These are phyloP conservation scores for Ctenochaetus hawaiiensis DNA, from an alignment of 2,797 vertebrate species.

Conservation along the genomic window DNA sequence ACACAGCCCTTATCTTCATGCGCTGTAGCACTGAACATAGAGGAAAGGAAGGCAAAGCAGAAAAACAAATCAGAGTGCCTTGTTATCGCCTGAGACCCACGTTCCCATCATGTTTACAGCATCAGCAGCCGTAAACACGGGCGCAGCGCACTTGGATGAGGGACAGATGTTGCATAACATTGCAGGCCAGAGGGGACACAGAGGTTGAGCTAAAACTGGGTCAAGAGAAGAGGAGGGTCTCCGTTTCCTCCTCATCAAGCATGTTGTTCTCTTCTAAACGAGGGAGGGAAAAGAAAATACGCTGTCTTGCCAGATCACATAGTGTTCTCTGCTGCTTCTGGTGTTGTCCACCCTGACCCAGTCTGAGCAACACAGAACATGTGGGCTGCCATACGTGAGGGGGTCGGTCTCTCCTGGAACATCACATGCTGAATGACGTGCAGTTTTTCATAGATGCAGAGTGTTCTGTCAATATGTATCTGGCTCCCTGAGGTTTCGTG, in stretches of 20 bases:
- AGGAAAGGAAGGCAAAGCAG: conserved; percentile 7
- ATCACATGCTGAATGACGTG: neutral
- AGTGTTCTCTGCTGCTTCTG: conserved; percentile 53
- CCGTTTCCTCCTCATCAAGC: conserved; percentile 56
- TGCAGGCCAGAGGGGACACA: neutral
- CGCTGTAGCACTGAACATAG: neutral
- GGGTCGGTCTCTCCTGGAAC: conserved; percentile 6
- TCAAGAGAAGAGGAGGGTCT: conserved; percentile 44
- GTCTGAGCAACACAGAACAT: conserved; percentile 8
- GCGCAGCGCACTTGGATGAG: conserved; percentile 3
- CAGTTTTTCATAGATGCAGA: conserved; percentile 27
- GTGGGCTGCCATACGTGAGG: conserved; percentile 22
- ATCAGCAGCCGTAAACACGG: conserved; percentile 13
- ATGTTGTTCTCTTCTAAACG: conserved; percentile 48
- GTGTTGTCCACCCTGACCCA: neutral
- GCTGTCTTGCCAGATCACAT: conserved; percentile 71
- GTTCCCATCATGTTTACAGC: conserved; percentile 48
- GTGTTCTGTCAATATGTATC: conserved; percentile 16
- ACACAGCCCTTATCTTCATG: neutral
- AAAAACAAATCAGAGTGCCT: neutral
- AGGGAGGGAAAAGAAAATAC: conserved; percentile 39
- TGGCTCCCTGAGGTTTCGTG: conserved; percentile 9
- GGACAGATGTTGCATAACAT: conserved; percentile 67
- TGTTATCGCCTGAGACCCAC: conserved; percentile 22
- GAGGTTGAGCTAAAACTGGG: conserved; percentile 57